A percentile compares a stretch with the other conserved stretches of the same genome.
phyloP scores from a whole-genome alignment of 2,888 invertebrate species.

The Notodonta ziczac region DNA sequence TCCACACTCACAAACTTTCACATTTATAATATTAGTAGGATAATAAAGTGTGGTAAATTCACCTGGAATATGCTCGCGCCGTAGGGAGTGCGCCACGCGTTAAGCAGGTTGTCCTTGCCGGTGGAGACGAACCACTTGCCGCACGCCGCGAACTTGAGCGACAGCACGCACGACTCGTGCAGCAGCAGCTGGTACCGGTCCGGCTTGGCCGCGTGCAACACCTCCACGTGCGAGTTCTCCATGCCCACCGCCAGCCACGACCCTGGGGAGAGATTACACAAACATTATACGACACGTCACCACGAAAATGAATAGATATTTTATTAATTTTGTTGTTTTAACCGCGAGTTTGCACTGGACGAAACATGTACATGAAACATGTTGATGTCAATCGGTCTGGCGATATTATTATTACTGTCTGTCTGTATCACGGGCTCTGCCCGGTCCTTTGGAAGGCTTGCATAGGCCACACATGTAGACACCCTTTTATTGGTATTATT shows the following conservation, averaged over 20 bases:
- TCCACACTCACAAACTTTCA: too few relatives aligned
- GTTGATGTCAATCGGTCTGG: too few relatives aligned
- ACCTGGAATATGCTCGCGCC: constrained; percentile 99
- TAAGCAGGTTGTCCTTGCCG: constrained; percentile 98
- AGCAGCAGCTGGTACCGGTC: constrained; percentile 98
- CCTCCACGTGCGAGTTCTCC: constrained; percentile 99
- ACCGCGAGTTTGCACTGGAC: too few relatives aligned
- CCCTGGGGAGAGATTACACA: constrained; percentile 58
- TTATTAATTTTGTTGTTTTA: too few relatives aligned
- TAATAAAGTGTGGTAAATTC: constrained; percentile 12
- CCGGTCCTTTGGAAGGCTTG: too few relatives aligned
- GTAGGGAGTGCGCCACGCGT: constrained; percentile 99
- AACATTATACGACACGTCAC: not conserved
- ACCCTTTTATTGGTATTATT: too few relatives aligned
- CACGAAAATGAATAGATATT: too few relatives aligned
- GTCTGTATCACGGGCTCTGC: too few relatives aligned
- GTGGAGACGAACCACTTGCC: constrained; percentile 99
- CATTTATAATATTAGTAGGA: too few relatives aligned
- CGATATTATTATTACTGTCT: too few relatives aligned
- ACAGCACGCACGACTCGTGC: constrained; percentile 98
- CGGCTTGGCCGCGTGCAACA: constrained; percentile 94
- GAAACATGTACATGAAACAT: too few relatives aligned
- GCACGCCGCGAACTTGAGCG: constrained; percentile 96
- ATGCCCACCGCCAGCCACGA: constrained; percentile 99
- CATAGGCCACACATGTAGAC: too few relatives aligned